Base-by-base conservation (phyloP, 2,113 vertebrate genomes). In the Orycteropus afer region DNA sequence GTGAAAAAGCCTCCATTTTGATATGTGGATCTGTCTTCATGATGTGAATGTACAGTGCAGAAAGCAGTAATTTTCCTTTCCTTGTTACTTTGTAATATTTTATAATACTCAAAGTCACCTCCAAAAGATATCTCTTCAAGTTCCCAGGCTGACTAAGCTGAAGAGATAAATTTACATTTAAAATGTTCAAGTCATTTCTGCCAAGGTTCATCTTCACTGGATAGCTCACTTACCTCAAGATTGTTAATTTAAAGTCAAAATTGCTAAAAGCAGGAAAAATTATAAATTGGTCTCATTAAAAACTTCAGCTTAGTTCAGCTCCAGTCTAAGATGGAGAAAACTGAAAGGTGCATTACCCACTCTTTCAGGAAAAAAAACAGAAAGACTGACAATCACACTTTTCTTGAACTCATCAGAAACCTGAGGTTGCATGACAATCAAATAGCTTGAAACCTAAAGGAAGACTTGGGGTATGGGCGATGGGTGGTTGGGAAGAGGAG, bases 161-260 rank as follows among this genome's bases (percentile, higher is more conserved):
- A 96, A 69, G 20, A 59, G n/a, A 90, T 27, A 14, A 76, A 90
- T 96, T 84, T 77, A 1, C 15, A 84, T 87, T 90, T 80, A 59
- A 80, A 88, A 67, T 53, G 59, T 34, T 78, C 17, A 78, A 91
- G 13, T 42, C 11, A 37, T 73, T 83, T 83, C 63, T 79, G 15
- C 14, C 71, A 91, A 83, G 42, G 18, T 27, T 78, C 8, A 34
- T 32, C 57, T 80, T 79, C 55, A 69, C 10, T 15, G 23, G 51
- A 27, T 32, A 83, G 55, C 32, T 80, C 14, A 67, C 49, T 69
- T 57, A 87, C 34, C 17, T 94, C n/a, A 92, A 69, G 15, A 89
- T 18, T 78, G 7, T 55, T 87, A n/a, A 63, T 85, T 89, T 73
- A 92, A 55, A 81, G 25, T 32, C 29, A 10, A 85, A 49, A 82